Conservation (phyloP, 64 coral and sea anemone genomes). For the Porites lutea region DNA sequence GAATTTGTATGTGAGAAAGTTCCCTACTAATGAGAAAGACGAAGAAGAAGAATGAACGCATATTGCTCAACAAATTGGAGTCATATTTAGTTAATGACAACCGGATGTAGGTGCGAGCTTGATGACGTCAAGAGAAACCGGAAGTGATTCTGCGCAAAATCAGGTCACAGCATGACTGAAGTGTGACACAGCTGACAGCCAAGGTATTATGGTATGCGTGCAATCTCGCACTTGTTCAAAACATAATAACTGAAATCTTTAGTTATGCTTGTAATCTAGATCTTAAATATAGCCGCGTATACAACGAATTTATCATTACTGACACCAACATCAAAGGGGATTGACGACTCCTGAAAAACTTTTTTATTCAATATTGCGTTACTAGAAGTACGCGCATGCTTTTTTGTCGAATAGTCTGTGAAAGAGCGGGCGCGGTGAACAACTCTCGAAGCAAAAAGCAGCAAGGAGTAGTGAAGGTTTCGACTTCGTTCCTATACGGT, state of each 20-base stretch:
- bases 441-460: neutral
- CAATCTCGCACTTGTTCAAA: too few relatives aligned
- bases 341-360: neutral
- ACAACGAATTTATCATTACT: too few relatives aligned
- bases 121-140: neutral
- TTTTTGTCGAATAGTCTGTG: conserved; percentile 12
- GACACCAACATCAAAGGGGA: too few relatives aligned
- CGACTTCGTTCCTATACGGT: neutral
- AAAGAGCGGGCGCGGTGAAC: neutral
- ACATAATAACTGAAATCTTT: too few relatives aligned
- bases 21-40: too few relatives aligned
- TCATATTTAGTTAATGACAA: too few relatives aligned
- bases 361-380: neutral
- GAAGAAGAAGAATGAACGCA: too few relatives aligned
- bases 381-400: conserved; percentile 16
- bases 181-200: neutral
- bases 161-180: neutral
- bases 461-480: neutral
- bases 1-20: too few relatives aligned
- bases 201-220: neutral
- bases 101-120: neutral
- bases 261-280: too few relatives aligned
- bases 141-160: neutral
- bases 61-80: too few relatives aligned
- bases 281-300: too few relatives aligned